phyloP scores from a whole-genome alignment of 2,797 vertebrate species.

The Tachyglossus aculeatus region DNA sequence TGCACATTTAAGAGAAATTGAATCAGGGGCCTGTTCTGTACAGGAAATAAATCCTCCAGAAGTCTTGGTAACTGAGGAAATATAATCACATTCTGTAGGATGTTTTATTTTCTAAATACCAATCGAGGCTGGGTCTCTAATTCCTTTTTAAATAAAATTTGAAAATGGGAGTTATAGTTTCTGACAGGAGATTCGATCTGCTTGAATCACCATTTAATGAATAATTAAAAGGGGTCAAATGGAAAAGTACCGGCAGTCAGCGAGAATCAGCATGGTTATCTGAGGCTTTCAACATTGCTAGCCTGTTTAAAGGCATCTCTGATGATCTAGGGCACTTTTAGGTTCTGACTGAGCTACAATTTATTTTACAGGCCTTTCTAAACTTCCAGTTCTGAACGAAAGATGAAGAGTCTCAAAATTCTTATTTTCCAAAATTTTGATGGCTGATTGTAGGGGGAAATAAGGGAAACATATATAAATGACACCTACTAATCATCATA shows the following conservation, averaged over 20 bases:
- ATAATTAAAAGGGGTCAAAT: background rate
- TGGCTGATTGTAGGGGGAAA: no score
- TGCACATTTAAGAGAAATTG: conserved; percentile 25
- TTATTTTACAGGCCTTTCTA: no score
- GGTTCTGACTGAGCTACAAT: no score
- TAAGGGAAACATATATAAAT: no score
- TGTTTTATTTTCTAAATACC: conserved; percentile 11
- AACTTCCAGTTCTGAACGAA: no score
- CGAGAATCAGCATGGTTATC: background rate
- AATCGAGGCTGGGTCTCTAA: background rate
- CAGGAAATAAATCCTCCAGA: conserved; percentile 20
- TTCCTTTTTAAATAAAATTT: conserved; percentile 2
- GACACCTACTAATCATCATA: no score
- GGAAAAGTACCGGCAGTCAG: background rate
- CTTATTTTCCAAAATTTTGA: no score
- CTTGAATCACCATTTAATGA: background rate
- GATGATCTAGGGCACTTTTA: no score
- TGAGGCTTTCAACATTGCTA: no score
- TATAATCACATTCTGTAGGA: conserved; percentile 1
- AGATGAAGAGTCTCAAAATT: no score
- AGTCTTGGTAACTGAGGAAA: conserved; percentile 11
- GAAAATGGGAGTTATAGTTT: background rate
- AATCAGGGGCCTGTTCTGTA: background rate
- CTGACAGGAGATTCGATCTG: background rate
- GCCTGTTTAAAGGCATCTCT: no score